Evolutionary conservation across 2,888 invertebrate species (phyloP).

Genomic region (Drosophila subsilvestris): DNA sequence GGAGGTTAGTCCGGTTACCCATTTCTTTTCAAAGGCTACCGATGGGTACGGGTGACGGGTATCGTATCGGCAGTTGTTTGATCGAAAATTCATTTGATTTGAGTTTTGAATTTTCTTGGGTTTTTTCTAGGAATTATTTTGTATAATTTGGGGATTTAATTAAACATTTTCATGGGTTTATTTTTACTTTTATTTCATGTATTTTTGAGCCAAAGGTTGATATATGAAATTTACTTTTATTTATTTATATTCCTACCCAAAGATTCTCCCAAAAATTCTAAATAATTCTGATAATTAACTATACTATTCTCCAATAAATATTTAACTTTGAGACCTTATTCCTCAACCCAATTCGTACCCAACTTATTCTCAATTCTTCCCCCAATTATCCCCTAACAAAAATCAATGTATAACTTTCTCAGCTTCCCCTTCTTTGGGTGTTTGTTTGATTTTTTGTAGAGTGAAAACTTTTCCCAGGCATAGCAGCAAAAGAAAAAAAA

Average conservation of each 20-base stretch:
- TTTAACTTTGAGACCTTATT: background rate
- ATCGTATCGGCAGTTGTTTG: background rate
- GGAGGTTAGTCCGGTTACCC: background rate
- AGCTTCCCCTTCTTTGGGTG: constrained; percentile 39
- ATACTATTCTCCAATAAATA: background rate
- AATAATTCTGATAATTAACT: no score
- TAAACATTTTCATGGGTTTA: background rate
- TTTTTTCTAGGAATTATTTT: background rate
- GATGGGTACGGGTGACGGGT: background rate
- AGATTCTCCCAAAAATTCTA: background rate
- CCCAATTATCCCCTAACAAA: constrained; percentile 23
- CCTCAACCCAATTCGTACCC: background rate
- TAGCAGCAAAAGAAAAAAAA: constrained; percentile 12
- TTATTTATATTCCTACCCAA: background rate
- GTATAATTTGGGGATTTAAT: background rate
- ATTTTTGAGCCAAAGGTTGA: background rate
- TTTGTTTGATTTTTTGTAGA: constrained; percentile 29
- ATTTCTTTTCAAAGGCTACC: background rate
- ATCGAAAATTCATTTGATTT: background rate
- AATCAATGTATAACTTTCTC: constrained; percentile 45
- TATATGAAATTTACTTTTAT: background rate
- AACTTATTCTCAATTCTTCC: background rate
- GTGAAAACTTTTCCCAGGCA: constrained; percentile 60
- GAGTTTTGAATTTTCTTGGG: no score
- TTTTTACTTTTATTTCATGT: background rate